Base-by-base conservation (phyloP, 2,888 invertebrate genomes). In the Tenodera sinensis region DNA sequence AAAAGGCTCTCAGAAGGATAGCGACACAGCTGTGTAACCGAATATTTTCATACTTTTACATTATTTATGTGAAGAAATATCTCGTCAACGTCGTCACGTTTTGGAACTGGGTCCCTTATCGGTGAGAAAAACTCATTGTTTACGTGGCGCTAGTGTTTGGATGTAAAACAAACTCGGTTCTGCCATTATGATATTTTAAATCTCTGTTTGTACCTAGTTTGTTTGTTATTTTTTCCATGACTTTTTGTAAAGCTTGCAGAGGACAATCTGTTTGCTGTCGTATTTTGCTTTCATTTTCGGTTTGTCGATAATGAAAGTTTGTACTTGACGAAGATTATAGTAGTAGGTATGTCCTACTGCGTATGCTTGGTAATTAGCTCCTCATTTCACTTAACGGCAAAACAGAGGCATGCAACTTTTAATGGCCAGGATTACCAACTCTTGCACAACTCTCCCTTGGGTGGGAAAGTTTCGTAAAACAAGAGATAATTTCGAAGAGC, bases 101-200 rank as follows among this genome's bases (percentile, higher is more conserved):
- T 34, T 34, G 0, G 7, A 7, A 3, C 0, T 0, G 3, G 0
- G 6, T 0, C 7, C 0, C 34, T 34, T 3, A 3, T 42, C n/a
- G n/a, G n/a, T n/a, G n/a, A n/a, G n/a, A n/a, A n/a, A n/a, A n/a
- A n/a, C n/a, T n/a, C n/a, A n/a, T n/a, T n/a, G n/a, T n/a, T n/a
- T n/a, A n/a, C n/a, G n/a, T n/a, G n/a, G n/a, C n/a, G n/a, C n/a
- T n/a, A n/a, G n/a, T n/a, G n/a, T n/a, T n/a, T n/a, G n/a, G n/a
- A 6, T 12, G 42, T 42, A 12, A 42, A 42, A 42, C 12, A 3
- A 42, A 1, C 12, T 42, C 12, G 42, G 12, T 42, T 42, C 42
- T 42, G 6, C 42, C 42, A 42, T 42, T 42, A 42, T 7, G 34
- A 8, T 42, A 12, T 42, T 42, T 42, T 42, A 42, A 12, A 42